These are phyloP conservation scores for Cotesia vestalis DNA, from an alignment of 1,140 invertebrate species.

Conservation along the genomic window DNA sequence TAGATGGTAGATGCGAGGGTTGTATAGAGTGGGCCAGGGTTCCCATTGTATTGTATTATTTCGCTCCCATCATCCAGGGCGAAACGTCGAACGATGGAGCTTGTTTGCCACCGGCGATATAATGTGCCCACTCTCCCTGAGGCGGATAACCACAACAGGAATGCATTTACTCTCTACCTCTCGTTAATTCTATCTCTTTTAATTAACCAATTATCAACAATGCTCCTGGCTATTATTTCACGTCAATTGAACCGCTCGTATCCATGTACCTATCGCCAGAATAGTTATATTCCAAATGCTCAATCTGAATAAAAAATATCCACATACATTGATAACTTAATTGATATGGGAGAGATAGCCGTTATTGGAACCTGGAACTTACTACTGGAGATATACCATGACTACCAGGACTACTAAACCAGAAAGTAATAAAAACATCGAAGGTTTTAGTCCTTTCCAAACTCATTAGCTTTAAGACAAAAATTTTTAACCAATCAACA, in stretches of 20 bases:
- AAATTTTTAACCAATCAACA: conserved; percentile 21
- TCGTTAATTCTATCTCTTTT: conserved; percentile 36
- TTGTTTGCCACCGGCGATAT: conserved; percentile 56
- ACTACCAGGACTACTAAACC: no score
- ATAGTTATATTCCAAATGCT: conserved; percentile 14
- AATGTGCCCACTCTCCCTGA: conserved; percentile 37
- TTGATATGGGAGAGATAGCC: no score
- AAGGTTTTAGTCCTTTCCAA: not conserved
- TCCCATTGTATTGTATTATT: conserved; percentile 52
- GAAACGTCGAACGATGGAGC: conserved; percentile 52
- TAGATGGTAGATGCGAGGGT: conserved; percentile 35
- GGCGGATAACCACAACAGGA: conserved; percentile 46
- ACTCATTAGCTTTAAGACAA: conserved; percentile 13
- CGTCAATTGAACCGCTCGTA: conserved; percentile 8
- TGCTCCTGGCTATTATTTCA: conserved; percentile 27
- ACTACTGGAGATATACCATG: no score
- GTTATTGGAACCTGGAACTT: no score
- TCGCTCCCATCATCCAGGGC: conserved; percentile 50
- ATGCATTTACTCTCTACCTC: conserved; percentile 37
- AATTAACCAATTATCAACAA: conserved; percentile 40
- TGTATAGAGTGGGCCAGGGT: conserved; percentile 42
- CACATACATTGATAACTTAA: no score
- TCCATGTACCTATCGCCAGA: not conserved
- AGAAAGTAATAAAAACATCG: no score
- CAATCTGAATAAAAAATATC: not conserved